Evolutionary conservation across 1,140 invertebrate species (phyloP), one percentile per base, ranked within the genome.

Genomic region (Scaptomyza pallida): DNA sequence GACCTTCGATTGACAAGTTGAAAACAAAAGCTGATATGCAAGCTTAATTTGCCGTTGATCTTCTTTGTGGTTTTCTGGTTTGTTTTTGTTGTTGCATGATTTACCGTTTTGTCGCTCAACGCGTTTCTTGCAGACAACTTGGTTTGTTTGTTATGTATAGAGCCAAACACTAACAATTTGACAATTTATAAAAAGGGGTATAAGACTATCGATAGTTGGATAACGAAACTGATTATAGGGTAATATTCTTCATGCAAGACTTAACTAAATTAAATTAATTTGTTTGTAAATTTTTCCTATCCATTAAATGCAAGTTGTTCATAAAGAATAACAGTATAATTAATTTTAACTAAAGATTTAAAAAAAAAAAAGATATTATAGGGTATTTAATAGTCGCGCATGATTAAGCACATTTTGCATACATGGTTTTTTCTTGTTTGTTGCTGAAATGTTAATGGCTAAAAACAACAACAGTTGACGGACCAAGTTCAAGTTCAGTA

Each of bases 401-500:
- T n/a, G n/a, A n/a, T n/a, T n/a, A n/a, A n/a, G 10, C 33, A 37
- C 33, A 23, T 12, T 5, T 37, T n/a, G 10, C 33, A 37, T 37
- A n/a, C 33, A 37, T n/a, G 33, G 4, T n/a, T n/a, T n/a, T 37
- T 37, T 37, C 12, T n/a, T 37, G 10, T n/a, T 61, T 35, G 30
- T 62, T 51, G 21, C 10, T 13, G 33, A 13, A 23, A 41, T 37
- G 47, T 41, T 6, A 35, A 13, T 64, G 47, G 57, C 45, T 26
- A 12, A 15, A 12, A 19, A 52, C 54, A 45, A 52, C 54, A 45
- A 51, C 63, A 61, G 33, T 68, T 55, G 9, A 37, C 26, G n/a
- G 40, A 5, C 30, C 56, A 72, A 72, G 70, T 72, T 68, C 64
- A 68, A 72, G 56, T 72, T 72, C 70, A 72, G 41, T 48, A 44